Percentiles rank a stretch among this genome's conserved stretches.
Evolutionary conservation across 2,797 vertebrate genomes (phyloP).

Genomic region (Pachyuromys duprasi): DNA sequence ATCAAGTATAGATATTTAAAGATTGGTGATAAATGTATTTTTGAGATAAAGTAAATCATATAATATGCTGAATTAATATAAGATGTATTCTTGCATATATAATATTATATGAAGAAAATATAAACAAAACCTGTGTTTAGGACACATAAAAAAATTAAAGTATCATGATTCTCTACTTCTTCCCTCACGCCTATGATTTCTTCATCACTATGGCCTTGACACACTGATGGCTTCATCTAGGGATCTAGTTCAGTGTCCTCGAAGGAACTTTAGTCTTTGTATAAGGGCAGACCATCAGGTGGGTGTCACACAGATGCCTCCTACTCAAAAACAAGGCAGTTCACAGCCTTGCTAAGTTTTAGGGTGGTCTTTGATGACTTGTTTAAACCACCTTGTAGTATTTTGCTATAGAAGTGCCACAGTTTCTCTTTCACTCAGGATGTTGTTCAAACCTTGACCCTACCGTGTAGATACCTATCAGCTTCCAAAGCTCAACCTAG

Average conservation of each 20-base stretch:
- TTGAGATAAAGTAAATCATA: not conserved
- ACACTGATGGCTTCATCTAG: not conserved
- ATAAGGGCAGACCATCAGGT: not conserved
- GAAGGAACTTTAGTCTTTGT: not conserved
- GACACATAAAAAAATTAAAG: not conserved
- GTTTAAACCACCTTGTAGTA: not conserved
- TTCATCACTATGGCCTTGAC: not conserved
- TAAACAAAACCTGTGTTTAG: not conserved
- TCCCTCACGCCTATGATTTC: not conserved
- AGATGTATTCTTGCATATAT: not conserved
- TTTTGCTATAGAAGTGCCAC: not conserved
- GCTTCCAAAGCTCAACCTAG: not conserved
- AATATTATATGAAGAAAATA: not conserved
- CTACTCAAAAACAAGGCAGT: not conserved
- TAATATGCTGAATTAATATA: not conserved
- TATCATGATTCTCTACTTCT: not conserved
- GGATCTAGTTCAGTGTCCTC: not conserved
- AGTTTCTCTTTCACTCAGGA: not conserved
- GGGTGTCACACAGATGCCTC: not conserved
- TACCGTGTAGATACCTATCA: not conserved
- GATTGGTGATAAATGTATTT: not conserved
- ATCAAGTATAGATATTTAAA: not conserved
- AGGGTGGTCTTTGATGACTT: not conserved
- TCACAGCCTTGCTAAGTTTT: not conserved
- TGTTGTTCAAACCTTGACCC: not conserved